Conservation (phyloP, 2,113 vertebrate genomes). For the Ochotona curzoniae region DNA sequence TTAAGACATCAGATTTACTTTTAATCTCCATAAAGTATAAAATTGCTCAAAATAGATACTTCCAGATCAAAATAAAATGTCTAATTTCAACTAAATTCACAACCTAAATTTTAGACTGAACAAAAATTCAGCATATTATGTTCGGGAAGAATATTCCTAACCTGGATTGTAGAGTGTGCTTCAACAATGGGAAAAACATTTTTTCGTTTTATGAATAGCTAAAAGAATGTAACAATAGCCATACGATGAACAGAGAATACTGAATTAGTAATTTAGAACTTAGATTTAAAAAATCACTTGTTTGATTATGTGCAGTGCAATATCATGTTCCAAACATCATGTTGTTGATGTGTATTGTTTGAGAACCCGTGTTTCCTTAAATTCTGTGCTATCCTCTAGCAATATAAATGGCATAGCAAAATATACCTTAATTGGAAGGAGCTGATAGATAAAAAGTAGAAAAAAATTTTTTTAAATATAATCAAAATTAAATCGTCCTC, state of each 20-base stretch:
- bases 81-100: background rate
- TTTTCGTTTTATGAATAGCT: conserved; percentile 48
- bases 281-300: background rate
- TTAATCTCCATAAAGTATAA: background rate
- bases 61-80: background rate
- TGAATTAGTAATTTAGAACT: background rate
- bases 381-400: background rate
- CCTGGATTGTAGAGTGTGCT: background rate
- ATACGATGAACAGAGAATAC: background rate
- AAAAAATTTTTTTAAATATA: background rate
- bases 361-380: background rate
- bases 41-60: conserved; percentile 1
- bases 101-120: background rate
- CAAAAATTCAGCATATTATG: background rate
- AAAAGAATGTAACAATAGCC: background rate
- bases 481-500: background rate
- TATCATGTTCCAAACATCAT: background rate
- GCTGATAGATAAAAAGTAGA: background rate
- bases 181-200: background rate
- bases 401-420: background rate
- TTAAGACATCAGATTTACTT: background rate
- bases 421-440: background rate
- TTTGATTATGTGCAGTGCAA: background rate
- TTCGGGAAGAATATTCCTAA: background rate
- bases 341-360: background rate